phyloP scores from a whole-genome alignment of 2,797 vertebrate species.

The Chaetodon trifasciatus region DNA sequence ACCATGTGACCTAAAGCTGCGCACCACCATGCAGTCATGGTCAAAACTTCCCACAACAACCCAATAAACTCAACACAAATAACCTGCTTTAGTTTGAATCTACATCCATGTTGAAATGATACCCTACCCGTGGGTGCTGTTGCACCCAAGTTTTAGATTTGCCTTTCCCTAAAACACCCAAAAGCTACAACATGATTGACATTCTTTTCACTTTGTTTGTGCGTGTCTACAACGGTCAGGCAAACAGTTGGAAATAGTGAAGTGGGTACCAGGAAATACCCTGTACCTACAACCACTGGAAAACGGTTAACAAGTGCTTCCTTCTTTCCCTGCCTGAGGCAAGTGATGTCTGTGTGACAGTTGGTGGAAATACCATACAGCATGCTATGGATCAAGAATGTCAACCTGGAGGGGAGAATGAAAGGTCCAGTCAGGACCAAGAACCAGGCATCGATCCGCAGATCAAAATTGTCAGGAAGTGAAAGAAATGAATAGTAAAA shows the following conservation, averaged over 20 bases:
- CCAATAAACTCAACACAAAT: conserved; percentile 34
- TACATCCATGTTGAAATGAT: not conserved
- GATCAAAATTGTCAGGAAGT: not conserved
- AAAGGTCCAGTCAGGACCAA: not conserved
- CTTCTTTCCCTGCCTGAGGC: conserved; percentile 69
- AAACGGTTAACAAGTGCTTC: conserved; percentile 71
- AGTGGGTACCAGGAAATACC: conserved; percentile 71
- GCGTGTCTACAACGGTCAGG: conserved; percentile 37
- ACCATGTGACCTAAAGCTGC: conserved; percentile 62
- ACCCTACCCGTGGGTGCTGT: not conserved
- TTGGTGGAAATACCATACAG: conserved; percentile 31
- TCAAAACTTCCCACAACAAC: conserved; percentile 30
- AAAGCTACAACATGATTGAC: not conserved
- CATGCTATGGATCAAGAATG: conserved; percentile 1
- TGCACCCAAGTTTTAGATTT: not conserved
- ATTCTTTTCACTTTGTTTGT: conserved; percentile 27
- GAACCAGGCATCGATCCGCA: not conserved
- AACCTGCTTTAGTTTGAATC: conserved; percentile 7
- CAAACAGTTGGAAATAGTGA: conserved; percentile 80
- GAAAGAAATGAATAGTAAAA: not conserved
- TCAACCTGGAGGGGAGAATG: not conserved
- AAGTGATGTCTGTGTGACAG: conserved; percentile 37
- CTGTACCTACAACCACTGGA: conserved; percentile 35
- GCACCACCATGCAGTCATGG: conserved; percentile 21
- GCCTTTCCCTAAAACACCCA: not conserved